A percentile compares a stretch with the other conserved stretches of the same genome.
Evolutionary conservation across 1,140 invertebrate species (phyloP).

Genomic region (Drosophila sproati): DNA sequence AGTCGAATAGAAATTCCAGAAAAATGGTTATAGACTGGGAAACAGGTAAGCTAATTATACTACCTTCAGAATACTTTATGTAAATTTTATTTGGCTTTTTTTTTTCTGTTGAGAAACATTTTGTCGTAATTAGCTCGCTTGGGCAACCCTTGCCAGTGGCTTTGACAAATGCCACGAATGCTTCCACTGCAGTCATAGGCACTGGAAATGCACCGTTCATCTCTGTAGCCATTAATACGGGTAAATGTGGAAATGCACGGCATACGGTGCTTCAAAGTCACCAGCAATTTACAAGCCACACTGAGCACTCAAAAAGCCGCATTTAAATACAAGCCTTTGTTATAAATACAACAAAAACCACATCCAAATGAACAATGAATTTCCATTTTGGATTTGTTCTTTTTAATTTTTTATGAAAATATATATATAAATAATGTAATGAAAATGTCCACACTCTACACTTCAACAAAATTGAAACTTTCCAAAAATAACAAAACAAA

Average conservation of each 20-base stretch:
- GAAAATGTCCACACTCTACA: slow-evolving; percentile 14
- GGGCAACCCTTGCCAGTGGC: slow-evolving; percentile 47
- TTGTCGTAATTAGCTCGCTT: slow-evolving; percentile 48
- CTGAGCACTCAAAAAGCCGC: slow-evolving; percentile 72
- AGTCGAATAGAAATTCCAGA: too few species aligned
- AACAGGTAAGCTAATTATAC: background rate
- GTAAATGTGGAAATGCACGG: slow-evolving; percentile 26
- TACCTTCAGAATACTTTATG: background rate
- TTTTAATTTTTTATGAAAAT: background rate
- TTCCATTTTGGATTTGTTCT: slow-evolving; percentile 4
- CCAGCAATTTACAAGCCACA: slow-evolving; percentile 70
- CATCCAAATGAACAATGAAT: slow-evolving; percentile 3
- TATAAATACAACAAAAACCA: slow-evolving; percentile 20
- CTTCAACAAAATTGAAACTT: slow-evolving; percentile 36
- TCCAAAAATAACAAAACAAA: slow-evolving; percentile 9
- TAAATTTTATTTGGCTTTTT: slow-evolving; percentile 13
- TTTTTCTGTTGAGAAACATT: slow-evolving; percentile 23
- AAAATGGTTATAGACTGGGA: too few species aligned
- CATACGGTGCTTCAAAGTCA: slow-evolving; percentile 65
- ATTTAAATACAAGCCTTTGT: slow-evolving; percentile 67
- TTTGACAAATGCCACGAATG: slow-evolving; percentile 56
- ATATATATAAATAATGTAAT: slow-evolving; percentile 1
- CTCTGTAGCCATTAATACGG: background rate
- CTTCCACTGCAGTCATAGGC: slow-evolving; percentile 7
- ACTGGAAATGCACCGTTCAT: background rate